Base-by-base conservation (phyloP, 2,888 invertebrate species). In the Platycheirus rosarum region DNA sequence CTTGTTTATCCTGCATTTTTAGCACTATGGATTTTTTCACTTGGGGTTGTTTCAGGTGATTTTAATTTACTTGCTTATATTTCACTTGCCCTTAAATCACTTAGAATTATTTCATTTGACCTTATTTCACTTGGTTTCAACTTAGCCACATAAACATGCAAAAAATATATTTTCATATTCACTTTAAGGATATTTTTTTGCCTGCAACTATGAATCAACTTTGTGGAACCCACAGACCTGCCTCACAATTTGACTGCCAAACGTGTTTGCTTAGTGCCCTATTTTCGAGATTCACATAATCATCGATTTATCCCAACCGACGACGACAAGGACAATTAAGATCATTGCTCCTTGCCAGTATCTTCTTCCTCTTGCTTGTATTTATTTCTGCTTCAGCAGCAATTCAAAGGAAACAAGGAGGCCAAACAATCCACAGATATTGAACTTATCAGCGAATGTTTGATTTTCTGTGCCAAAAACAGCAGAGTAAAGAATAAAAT, bases 401-500 rank as follows among this genome's bases (percentile, higher is more conserved):
- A 42, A 46, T 71, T 63, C 35, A 23, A 63, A 29, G 60, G 29
- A 44, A 60, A 44, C 44, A 44, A 29, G 42, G 16, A 60, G n/a
- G 44, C 29, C 42, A 42, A 60, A 60, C 57, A 60, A 37, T 55
- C n/a, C 42, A n/a, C n/a, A 55, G 57, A 42, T 60, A 62, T 71
- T 32, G 44, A 73, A 55, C 48, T 63, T 55, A 63, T 73, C 73
- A 49, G 49, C 16, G 32, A 57, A 26, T 66, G 40, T 51, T 42
- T 55, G 73, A 65, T 73, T 48, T 42, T 11, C 26, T 57, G 5
- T 46, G 40, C 57, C 20, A 68, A 60, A 4, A 29, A n/a, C 23
- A 57, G 9, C 8, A 44, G 6, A 29, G 13, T 32, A 44, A 6
- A 29, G 20, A 57, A 35, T 49, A 23, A 23, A 4, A 23, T 14